Base-by-base conservation (phyloP, 2,888 invertebrate genomes). In the Cryptocheilus praepositus region DNA sequence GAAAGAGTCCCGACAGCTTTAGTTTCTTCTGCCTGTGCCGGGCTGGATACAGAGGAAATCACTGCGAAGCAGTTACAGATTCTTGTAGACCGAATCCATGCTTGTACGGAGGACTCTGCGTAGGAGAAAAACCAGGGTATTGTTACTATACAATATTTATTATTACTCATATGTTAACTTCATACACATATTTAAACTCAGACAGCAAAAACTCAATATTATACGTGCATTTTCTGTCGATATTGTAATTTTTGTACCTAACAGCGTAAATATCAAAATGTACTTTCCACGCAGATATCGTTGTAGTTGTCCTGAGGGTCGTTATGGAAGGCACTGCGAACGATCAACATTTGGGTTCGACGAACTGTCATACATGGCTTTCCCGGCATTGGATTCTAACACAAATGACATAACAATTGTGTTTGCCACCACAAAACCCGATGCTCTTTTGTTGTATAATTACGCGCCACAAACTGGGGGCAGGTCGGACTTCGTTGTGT, bases 51-150 rank as follows among this genome's bases (percentile, higher is more conserved):
- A 92, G 96, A 13, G 98, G 98, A 2, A 95, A 95, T 86, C 94
- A 94, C 77, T 98, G 98, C 87, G 97, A 98, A 90, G 93, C 94
- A 19, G 91, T 95, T 2, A 94, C 96, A 0, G 96, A 97, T 86
- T 95, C 96, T 0, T 98, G 98, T 85, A 91, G 96, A 68, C 96
- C 96, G 0, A 97, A 97, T 88, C 98, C 97, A n/a, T 98, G 98
- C 83, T 90, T 95, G 71, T 92, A 96, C 86, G 97, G 96, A 25
- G 98, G 98, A 36, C 91, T 95, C 53, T 98, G 98, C 84, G 93
- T 96, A 16, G 94, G 95, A 72, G 90, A 96, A n/a, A 95, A 96
- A 84, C 95, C 96, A 7, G 96, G 96, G 44, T 97, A 95, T 25
- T 8, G 7, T 63, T 28, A 53, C 36, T 45, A 19, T 15, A 7